Conservation (phyloP, 2,797 vertebrate species). For the Malacoraja senta region DNA sequence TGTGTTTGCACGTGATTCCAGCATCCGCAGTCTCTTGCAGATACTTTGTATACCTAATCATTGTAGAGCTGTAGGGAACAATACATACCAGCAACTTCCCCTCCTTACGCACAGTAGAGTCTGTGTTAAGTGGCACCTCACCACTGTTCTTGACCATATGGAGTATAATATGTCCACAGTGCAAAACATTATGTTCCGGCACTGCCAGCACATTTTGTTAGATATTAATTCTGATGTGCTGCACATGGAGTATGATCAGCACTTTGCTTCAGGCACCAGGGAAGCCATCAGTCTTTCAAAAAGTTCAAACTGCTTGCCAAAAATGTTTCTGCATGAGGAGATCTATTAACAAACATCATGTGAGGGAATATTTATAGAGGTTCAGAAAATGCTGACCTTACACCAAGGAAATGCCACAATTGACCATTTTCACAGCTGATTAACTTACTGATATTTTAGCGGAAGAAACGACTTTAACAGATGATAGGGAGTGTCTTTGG, state of each 20-base stretch:
- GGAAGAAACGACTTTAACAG: conserved; percentile 43
- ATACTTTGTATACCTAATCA: not conserved
- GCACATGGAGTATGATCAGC: conserved; percentile 46
- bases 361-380: conserved; percentile 54
- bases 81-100: not conserved
- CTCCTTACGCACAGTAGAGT: not conserved
- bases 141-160: not conserved
- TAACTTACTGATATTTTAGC: conserved; percentile 51
- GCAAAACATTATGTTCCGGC: conserved; percentile 43
- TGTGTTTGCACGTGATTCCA: no score
- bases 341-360: conserved; percentile 54
- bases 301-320: conserved; percentile 51
- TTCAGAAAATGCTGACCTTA: conserved; percentile 55
- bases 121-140: not conserved
- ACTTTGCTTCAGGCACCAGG: conserved; percentile 47
- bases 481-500: not conserved
- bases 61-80: not conserved
- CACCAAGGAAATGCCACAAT: conserved; percentile 49
- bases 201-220: conserved; percentile 42
- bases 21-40: no score
- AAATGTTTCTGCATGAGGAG: conserved; percentile 60
- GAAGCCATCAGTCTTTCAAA: conserved; percentile 54
- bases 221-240: conserved; percentile 50
- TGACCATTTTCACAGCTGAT: conserved; percentile 49
- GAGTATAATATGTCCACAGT: conserved; percentile 36